Percentiles rank a stretch among this genome's conserved stretches.
phyloP scores from a whole-genome alignment of 2,888 invertebrate species.

The Eremobia ochroleuca region DNA sequence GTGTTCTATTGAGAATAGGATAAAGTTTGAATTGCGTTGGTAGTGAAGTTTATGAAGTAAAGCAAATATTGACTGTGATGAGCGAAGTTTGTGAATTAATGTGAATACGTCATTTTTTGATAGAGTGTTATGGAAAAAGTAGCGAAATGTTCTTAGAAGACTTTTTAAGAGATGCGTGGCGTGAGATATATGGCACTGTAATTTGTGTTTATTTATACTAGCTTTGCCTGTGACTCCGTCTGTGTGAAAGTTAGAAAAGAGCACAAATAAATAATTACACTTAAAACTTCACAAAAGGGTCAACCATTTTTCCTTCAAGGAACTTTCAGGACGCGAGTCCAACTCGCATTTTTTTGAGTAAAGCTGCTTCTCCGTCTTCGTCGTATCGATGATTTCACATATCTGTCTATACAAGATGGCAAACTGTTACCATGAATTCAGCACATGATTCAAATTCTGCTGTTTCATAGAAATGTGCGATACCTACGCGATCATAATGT shows the following conservation, averaged over 20 bases:
- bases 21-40: conserved; percentile 21
- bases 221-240: rapidly evolving
- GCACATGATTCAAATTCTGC: too few relatives aligned
- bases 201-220: background rate
- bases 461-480: too few relatives aligned
- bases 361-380: too few relatives aligned
- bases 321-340: background rate
- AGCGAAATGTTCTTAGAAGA: conserved; percentile 16
- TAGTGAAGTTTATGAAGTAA: conserved; percentile 23
- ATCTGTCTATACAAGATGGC: too few relatives aligned
- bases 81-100: conserved; percentile 48
- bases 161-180: conserved; percentile 10
- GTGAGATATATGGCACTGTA: background rate
- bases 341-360: background rate
- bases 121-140: conserved; percentile 42
- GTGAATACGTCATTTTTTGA: conserved; percentile 51
- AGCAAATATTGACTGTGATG: conserved; percentile 45
- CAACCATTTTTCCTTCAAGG: background rate
- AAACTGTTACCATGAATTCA: too few relatives aligned
- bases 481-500: too few relatives aligned
- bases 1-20: background rate
- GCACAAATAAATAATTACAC: background rate
- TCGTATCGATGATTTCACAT: too few relatives aligned
- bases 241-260: background rate
- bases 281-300: background rate